Evolutionary conservation across 2,888 invertebrate species (phyloP), one percentile per base, ranked within the genome.

Genomic region (Slavum lentiscoides): DNA sequence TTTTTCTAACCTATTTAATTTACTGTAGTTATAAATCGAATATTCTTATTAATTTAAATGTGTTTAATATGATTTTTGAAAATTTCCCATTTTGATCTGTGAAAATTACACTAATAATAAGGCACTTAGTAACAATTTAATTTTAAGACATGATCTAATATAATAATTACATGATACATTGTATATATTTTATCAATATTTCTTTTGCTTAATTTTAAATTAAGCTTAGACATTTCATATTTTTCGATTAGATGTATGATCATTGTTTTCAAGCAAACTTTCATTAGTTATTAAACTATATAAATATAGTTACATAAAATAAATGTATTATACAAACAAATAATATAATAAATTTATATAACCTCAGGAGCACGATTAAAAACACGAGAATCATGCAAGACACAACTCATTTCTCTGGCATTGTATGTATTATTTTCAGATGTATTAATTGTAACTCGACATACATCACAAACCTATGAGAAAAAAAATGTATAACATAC

Each of bases 391-490:
- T 72, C 58, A 39, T 72, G 70, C n/a, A 72, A 59, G 15, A 72
- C 70, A 72, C 70, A 72, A 39, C 17, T 4, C 58, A 58, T 9
- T 58, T 37, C 55, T 39, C 58, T n/a, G 37, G 13, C n/a, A 8
- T n/a, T 58, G 39, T 59, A 39, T 21, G 15, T 72, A 58, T 39
- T 59, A 17, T 58, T 30, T 37, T 21, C 58, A 19, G 8, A 11
- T 39, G 58, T 70, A 39, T 72, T 59, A 58, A 72, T 9, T 58
- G 13, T 74, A 62, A 30, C 5, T 43, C 49, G 17, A 49, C 62
- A 74, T 62, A 61, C 49, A 62, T 62, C 62, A 49, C 62, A 74
- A 49, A 62, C 62, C 73, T 62, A 39, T 6, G 49, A 74, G 9
- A 72, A 59, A 5, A 69, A 69, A 39, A 58, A 39, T 70, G n/a